These are phyloP conservation scores for Phoeniculus purpureus DNA, from an alignment of 2,797 vertebrate genomes.

Conservation along the genomic window DNA sequence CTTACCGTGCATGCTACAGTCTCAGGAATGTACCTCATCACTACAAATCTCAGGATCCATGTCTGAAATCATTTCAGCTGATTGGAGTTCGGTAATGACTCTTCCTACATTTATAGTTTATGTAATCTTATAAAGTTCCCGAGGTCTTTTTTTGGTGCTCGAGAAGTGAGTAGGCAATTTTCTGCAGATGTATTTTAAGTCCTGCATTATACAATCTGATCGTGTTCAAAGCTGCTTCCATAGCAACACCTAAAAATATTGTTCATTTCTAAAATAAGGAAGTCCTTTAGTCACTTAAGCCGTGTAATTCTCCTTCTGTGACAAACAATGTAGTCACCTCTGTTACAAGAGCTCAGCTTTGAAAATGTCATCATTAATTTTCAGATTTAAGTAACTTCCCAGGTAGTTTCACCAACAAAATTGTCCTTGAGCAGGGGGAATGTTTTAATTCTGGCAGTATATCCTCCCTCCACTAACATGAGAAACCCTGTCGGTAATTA, in stretches of 20 bases:
- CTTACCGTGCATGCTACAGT: neutral
- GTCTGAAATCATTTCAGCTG: neutral
- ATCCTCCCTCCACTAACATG: neutral
- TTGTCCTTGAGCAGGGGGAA: neutral
- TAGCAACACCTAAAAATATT: conserved; percentile 56
- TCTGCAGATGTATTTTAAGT: neutral
- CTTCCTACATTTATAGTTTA: neutral
- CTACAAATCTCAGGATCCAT: neutral
- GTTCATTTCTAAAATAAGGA: conserved; percentile 43
- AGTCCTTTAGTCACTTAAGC: neutral
- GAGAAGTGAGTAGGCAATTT: neutral
- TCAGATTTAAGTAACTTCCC: neutral
- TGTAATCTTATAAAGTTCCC: neutral
- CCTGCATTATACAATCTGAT: neutral
- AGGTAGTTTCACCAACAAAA: neutral
- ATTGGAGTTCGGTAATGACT: neutral
- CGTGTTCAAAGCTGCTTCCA: conserved; percentile 40
- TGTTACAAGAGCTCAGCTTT: neutral
- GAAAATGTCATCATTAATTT: neutral
- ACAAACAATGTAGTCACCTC: neutral
- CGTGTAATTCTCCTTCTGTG: neutral
- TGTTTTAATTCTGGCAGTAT: neutral
- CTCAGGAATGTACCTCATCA: neutral
- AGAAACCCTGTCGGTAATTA: neutral
- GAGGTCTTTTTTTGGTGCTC: neutral